A percentile compares a stretch with the other conserved stretches of the same genome.
These are phyloP conservation scores for Coregonus ussuriensis DNA, from an alignment of 2,797 vertebrate genomes.

Conservation along the genomic window DNA sequence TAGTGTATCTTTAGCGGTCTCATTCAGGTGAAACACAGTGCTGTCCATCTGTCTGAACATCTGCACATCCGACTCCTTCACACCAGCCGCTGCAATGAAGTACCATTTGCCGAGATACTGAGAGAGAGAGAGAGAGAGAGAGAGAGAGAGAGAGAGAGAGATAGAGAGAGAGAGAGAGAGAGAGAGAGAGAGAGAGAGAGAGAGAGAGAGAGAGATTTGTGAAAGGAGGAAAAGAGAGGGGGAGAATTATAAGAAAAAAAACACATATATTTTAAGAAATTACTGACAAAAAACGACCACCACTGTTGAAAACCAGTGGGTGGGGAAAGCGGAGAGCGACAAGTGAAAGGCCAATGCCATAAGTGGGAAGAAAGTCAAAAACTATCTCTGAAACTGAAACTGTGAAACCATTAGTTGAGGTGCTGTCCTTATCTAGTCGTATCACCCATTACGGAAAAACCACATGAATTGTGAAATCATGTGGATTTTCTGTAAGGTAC, in stretches of 20 bases:
- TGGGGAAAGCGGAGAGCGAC: neutral
- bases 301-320: neutral
- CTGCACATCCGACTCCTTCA: conserved; percentile 47
- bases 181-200: neutral
- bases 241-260: neutral
- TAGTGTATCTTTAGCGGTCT: conserved; percentile 43
- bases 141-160: neutral
- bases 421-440: neutral
- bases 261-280: neutral
- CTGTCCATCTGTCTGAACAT: conserved; percentile 54
- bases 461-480: too few species aligned
- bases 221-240: neutral
- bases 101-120: conserved; percentile 63
- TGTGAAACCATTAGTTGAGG: neutral
- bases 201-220: neutral
- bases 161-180: neutral
- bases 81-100: conserved; percentile 57
- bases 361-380: neutral
- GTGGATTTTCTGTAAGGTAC: too few species aligned
- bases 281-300: neutral
- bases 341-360: neutral
- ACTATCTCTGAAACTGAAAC: neutral
- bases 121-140: neutral
- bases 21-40: conserved; percentile 47
- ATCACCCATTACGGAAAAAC: too few species aligned